Evolutionary conservation across 2,888 invertebrate species (phyloP), one percentile per base, ranked within the genome.

Genomic region (Ptilodon capucinus): DNA sequence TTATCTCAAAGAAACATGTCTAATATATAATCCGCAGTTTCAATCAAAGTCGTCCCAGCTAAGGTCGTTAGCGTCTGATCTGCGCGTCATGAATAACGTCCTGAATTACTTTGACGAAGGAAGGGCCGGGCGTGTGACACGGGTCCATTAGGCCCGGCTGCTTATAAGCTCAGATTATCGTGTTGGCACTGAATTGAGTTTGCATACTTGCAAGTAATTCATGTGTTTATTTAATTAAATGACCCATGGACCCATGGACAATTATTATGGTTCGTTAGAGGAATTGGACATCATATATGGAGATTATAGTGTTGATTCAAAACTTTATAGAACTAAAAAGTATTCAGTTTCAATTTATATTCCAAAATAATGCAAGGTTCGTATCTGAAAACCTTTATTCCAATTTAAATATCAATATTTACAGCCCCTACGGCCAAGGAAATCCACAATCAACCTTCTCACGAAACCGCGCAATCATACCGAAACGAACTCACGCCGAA

Each of bases 41-140:
- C 23, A 50, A 44, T 47, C 42, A 41, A 32, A 5, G 13, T 50
- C 43, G 21, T 41, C 14, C 40, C 8, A 23, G 32, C 40, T n/a
- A 18, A 48, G 52, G 46, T 56, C 56, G 58, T 63, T 63, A 68
- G 56, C 65, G 60, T 54, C 50, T 60, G 71, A 71, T 62, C 56
- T 57, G 43, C 41, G 36, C 44, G 38, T 40, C 58, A 56, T 52
- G 54, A 58, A 54, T 58, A 58, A 58, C 52, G 44, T 25, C 52
- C 46, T 21, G 47, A 46, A 51, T 52, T 48, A 51, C 42, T 17
- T 46, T 64, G 70, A 60, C 57, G 57, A 48, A 38, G 19, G 38
- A 48, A 38, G 13, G 38, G 18, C 19, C 18, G 17, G 13, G 19
- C 19, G 18, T 36, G n/a, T 57, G 69, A 68, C 59, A 44, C 43